Conservation (phyloP, 1,140 invertebrate genomes). For the Glomeris maerens region DNA sequence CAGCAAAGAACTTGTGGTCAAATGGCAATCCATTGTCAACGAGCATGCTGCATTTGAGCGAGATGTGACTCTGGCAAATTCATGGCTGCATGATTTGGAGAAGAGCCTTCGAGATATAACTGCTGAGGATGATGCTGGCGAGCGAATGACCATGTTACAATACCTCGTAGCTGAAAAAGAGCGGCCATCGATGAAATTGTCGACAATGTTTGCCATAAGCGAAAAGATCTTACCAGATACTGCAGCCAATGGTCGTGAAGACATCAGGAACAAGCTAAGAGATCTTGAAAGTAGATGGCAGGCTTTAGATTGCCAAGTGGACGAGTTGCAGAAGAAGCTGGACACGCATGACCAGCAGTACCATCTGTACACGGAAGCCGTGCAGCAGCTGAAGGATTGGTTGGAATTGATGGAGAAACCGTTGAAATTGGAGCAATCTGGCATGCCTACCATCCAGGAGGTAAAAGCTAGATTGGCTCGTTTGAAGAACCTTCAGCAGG, state of each 20-base stretch:
- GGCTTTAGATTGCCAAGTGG: slow-evolving; percentile 27
- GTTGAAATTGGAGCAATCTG: slow-evolving; percentile 48
- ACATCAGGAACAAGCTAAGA: slow-evolving; percentile 64
- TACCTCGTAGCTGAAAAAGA: slow-evolving; percentile 66
- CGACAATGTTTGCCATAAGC: slow-evolving; percentile 51
- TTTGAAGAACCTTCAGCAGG: slow-evolving; percentile 57
- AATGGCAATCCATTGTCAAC: slow-evolving; percentile 68
- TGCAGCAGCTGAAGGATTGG: slow-evolving; percentile 70
- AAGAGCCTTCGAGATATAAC: too few species aligned
- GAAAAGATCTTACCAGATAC: slow-evolving; percentile 83
- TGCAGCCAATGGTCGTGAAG: slow-evolving; percentile 72
- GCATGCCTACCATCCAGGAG: slow-evolving; percentile 46
- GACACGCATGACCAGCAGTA: slow-evolving; percentile 70
- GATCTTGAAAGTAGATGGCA: slow-evolving; percentile 42
- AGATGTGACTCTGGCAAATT: slow-evolving; percentile 53
- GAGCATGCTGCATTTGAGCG: slow-evolving; percentile 70
- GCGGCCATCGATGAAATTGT: slow-evolving; percentile 60
- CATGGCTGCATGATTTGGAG: slow-evolving; percentile 58
- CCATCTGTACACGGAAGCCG: slow-evolving; percentile 67
- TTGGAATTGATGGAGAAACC: slow-evolving; percentile 70
- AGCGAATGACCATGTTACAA: too few species aligned
- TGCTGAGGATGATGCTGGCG: slow-evolving; percentile 27
- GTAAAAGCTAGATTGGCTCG: slow-evolving; percentile 1
- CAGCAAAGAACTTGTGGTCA: slow-evolving; percentile 74
- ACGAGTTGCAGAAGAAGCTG: slow-evolving; percentile 40